These are phyloP conservation scores for Sitophilus oryzae DNA, from an alignment of 1,140 invertebrate species.

Conservation along the genomic window DNA sequence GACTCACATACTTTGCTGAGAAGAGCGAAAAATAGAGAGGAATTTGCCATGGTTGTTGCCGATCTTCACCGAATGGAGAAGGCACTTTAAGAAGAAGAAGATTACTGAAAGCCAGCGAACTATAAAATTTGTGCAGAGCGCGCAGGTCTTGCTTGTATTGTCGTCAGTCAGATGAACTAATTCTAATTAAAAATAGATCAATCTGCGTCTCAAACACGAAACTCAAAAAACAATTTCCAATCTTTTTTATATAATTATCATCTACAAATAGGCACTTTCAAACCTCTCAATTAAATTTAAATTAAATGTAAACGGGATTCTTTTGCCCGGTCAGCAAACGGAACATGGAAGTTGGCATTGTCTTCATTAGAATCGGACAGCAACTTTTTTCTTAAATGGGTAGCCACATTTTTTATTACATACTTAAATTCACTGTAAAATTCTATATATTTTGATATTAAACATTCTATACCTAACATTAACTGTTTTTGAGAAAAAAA, in stretches of 20 bases:
- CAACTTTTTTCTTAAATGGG: too few relatives aligned
- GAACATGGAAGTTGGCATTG: slow-evolving; percentile 99
- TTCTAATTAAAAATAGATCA: slow-evolving; percentile 45
- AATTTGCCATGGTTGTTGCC: too few relatives aligned
- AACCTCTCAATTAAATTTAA: slow-evolving; percentile 38
- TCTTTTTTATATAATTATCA: slow-evolving; percentile 37
- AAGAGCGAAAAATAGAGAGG: too few relatives aligned
- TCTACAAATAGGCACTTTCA: slow-evolving; percentile 46
- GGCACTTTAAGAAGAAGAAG: too few relatives aligned
- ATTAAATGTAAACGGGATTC: slow-evolving; percentile 95
- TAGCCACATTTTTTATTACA: too few relatives aligned
- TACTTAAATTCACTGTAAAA: too few relatives aligned
- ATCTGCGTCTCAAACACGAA: slow-evolving; percentile 42
- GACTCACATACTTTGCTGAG: too few relatives aligned
- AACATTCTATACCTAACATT: too few relatives aligned
- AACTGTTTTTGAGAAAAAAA: too few relatives aligned
- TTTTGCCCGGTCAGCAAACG: slow-evolving; percentile 97
- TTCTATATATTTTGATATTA: too few relatives aligned
- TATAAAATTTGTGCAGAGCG: slow-evolving; percentile 34
- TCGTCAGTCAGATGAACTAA: slow-evolving; percentile 45
- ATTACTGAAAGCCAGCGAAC: slow-evolving; percentile 19
- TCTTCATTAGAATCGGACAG: slow-evolving; percentile 99
- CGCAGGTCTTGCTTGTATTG: slow-evolving; percentile 44
- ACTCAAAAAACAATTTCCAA: slow-evolving; percentile 40
- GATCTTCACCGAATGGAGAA: too few relatives aligned